These are phyloP conservation scores for Drosophila lutescens DNA, from an alignment of 2,888 invertebrate genomes.

Conservation along the genomic window DNA sequence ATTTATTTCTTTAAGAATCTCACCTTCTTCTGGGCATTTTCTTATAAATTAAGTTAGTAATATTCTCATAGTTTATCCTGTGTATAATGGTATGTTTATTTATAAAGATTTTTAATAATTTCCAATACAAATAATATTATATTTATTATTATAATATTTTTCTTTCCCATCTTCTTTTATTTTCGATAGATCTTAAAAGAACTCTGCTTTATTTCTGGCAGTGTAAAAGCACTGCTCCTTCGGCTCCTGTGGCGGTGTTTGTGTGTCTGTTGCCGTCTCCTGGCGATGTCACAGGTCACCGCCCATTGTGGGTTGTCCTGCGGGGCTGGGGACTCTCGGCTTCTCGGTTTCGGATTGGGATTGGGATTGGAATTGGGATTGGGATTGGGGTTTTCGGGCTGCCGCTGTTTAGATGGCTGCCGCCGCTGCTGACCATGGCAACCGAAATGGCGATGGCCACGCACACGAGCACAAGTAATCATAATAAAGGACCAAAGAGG, in stretches of 20 bases:
- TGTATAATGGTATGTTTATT: too few species aligned
- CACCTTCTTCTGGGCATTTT: too few species aligned
- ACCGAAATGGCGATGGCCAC: slow-evolving; percentile 56
- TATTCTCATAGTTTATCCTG: too few species aligned
- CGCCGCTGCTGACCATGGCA: slow-evolving; percentile 65
- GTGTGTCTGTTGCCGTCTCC: slow-evolving; percentile 37
- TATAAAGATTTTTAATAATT: too few species aligned
- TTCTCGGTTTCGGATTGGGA: slow-evolving; percentile 3
- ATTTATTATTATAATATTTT: too few species aligned
- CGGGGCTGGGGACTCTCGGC: neutral
- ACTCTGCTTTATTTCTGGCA: neutral
- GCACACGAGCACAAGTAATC: slow-evolving; percentile 79
- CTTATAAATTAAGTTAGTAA: too few species aligned
- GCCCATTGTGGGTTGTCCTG: slow-evolving; percentile 43
- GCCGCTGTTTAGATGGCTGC: slow-evolving; percentile 24
- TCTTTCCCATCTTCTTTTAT: too few species aligned
- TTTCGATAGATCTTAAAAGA: too few species aligned
- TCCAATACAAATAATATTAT: too few species aligned
- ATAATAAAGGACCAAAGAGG: slow-evolving; percentile 64
- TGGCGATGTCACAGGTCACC: slow-evolving; percentile 65
- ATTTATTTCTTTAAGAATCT: too few species aligned
- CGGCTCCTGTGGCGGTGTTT: slow-evolving; percentile 37
- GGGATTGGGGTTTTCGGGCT: slow-evolving; percentile 8
- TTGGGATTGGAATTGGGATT: neutral
- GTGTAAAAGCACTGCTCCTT: slow-evolving; percentile 17